These are phyloP conservation scores for Aplysina aerophoba DNA, from an alignment of 37 sponge, comb jelly and placozoan genomes.

Conservation along the genomic window DNA sequence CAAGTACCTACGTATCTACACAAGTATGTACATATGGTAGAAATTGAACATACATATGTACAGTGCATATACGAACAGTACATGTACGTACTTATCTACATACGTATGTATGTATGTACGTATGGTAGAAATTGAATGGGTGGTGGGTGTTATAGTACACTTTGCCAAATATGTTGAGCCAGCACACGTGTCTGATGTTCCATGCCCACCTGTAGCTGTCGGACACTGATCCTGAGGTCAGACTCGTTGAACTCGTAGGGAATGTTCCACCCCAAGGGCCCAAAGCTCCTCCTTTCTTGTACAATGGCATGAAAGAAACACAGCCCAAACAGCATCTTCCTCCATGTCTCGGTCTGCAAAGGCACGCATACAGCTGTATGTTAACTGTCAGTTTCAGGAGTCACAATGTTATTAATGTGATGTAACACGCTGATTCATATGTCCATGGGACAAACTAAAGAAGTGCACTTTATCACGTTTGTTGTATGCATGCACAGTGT, in stretches of 20 bases:
- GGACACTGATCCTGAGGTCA: conserved; percentile 95
- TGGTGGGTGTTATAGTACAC: too few species aligned
- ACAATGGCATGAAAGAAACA: conserved; percentile 99
- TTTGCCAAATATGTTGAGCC: too few species aligned
- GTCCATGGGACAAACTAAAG: neutral
- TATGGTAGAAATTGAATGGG: too few species aligned
- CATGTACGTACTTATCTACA: too few species aligned
- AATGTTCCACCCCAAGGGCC: conserved; percentile 98
- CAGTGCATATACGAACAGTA: too few species aligned
- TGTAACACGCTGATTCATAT: neutral
- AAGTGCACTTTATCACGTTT: neutral
- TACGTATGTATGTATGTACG: too few species aligned
- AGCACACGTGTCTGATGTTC: neutral
- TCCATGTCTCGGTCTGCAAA: conserved; percentile 65
- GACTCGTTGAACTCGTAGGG: conserved; percentile 98
- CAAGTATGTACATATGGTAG: too few species aligned
- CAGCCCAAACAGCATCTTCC: conserved; percentile 95
- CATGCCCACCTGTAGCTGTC: conserved; percentile 83
- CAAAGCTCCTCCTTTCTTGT: conserved; percentile 97
- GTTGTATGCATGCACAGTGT: neutral
- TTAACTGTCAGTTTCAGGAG: too few species aligned
- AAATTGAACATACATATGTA: too few species aligned
- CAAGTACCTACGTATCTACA: too few species aligned
- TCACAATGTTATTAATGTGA: too few species aligned
- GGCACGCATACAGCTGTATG: neutral